phyloP scores from a whole-genome alignment of 2,888 invertebrate genomes.

The Pecten maximus region DNA sequence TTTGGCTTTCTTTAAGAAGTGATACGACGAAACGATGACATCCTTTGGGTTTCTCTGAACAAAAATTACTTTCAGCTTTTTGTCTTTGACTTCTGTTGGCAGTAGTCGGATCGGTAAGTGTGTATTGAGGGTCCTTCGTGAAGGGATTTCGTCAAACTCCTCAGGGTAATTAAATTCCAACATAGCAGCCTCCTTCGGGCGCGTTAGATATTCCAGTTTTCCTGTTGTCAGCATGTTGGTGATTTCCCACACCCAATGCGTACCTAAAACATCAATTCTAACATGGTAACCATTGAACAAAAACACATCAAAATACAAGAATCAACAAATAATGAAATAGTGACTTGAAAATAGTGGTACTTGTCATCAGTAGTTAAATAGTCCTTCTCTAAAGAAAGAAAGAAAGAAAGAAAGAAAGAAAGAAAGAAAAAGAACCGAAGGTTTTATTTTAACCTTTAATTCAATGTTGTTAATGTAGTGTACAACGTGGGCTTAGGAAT shows the following conservation, averaged over 20 bases:
- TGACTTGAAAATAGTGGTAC: too few species aligned
- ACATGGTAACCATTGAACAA: too few species aligned
- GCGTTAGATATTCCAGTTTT: constrained; percentile 36
- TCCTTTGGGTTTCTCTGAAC: constrained; percentile 49
- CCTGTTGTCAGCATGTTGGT: constrained; percentile 43
- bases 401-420: too few species aligned
- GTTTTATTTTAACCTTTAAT: too few species aligned
- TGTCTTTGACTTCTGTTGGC: constrained; percentile 44
- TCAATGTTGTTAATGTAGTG: too few species aligned
- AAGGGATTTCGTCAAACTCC: constrained; percentile 24
- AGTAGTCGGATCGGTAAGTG: constrained; percentile 33
- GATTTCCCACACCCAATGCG: constrained; percentile 50
- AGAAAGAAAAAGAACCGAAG: too few species aligned
- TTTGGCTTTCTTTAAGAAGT: constrained; percentile 16
- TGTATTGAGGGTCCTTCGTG: constrained; percentile 41
- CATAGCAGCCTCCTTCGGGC: constrained; percentile 30
- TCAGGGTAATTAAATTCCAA: constrained; percentile 44
- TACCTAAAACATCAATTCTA: too few species aligned
- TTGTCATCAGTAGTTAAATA: too few species aligned
- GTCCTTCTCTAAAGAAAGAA: too few species aligned
- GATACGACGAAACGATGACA: constrained; percentile 38
- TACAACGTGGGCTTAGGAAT: too few species aligned
- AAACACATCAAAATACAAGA: too few species aligned
- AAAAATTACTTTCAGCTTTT: constrained; percentile 36
- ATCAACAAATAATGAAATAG: too few species aligned